Conservation (phyloP, 2,797 vertebrate genomes). For the Avahi laniger region DNA sequence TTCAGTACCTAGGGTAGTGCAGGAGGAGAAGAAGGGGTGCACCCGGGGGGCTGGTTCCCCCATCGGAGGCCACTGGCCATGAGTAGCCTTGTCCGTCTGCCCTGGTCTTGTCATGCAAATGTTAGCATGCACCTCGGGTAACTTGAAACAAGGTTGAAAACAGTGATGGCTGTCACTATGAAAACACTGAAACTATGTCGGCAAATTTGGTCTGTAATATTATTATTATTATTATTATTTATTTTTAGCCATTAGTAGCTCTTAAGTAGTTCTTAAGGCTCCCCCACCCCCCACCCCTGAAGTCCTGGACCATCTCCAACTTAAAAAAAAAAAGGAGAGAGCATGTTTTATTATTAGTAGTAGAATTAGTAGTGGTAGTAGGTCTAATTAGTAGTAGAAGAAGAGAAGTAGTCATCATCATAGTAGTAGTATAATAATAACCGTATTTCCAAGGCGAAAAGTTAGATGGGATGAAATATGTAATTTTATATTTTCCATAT, state of each 20-base stretch:
- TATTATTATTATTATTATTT: background rate
- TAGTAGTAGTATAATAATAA: background rate
- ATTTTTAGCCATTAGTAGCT: background rate
- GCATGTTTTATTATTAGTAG: background rate
- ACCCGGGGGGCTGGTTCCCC: background rate
- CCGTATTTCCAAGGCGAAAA: background rate
- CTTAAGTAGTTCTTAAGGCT: background rate
- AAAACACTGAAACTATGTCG: too few species aligned
- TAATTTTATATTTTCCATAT: background rate
- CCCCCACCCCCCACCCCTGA: too few species aligned
- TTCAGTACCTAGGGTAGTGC: background rate
- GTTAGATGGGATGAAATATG: background rate
- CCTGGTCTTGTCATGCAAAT: background rate
- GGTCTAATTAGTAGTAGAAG: background rate
- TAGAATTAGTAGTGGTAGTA: too few species aligned
- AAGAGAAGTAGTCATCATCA: background rate
- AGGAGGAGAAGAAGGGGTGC: background rate
- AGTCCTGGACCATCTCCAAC: background rate
- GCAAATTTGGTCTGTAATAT: background rate
- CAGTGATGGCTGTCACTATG: background rate
- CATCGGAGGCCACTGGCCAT: background rate
- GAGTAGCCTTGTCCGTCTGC: background rate
- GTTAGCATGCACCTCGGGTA: accelerated
- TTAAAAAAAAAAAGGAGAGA: background rate
- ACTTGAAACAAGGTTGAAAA: background rate